Conservation (phyloP, 2,797 vertebrate species). For the Eidolon dupreanum region DNA sequence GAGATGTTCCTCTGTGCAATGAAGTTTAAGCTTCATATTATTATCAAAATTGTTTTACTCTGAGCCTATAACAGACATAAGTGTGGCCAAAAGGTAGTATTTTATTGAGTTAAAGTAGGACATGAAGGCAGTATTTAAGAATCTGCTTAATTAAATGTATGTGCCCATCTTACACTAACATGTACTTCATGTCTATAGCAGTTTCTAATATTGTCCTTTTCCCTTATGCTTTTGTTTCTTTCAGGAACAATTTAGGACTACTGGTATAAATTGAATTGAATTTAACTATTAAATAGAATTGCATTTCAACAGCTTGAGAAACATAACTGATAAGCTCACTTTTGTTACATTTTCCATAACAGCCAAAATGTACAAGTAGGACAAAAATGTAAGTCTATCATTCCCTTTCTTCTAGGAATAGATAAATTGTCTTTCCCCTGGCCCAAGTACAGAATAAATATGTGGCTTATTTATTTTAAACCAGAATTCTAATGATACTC, state of each 20-base stretch:
- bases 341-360: constrained; percentile 16
- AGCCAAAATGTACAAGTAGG: constrained; percentile 55
- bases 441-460: not conserved
- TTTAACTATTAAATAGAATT: constrained; percentile 38
- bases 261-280: constrained; percentile 6
- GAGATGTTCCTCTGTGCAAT: not conserved
- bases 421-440: constrained; percentile 2
- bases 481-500: not conserved
- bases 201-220: not conserved
- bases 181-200: not conserved
- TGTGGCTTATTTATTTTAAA: constrained; percentile 32
- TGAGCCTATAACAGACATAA: not conserved
- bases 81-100: not conserved
- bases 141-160: constrained; percentile 5
- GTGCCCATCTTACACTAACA: not conserved
- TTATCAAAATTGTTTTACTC: constrained; percentile 13
- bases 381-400: not conserved
- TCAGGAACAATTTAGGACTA: not conserved
- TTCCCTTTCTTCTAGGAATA: constrained; percentile 20
- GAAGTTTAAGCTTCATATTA: not conserved
- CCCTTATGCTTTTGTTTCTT: constrained; percentile 22
- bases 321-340: not conserved
- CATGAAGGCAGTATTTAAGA: not conserved
- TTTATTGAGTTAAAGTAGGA: not conserved
- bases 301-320: constrained; percentile 7